Evolutionary conservation across 2,888 invertebrate genomes (phyloP), one percentile per base, ranked within the genome.

Genomic region (Lapara coniferarum): DNA sequence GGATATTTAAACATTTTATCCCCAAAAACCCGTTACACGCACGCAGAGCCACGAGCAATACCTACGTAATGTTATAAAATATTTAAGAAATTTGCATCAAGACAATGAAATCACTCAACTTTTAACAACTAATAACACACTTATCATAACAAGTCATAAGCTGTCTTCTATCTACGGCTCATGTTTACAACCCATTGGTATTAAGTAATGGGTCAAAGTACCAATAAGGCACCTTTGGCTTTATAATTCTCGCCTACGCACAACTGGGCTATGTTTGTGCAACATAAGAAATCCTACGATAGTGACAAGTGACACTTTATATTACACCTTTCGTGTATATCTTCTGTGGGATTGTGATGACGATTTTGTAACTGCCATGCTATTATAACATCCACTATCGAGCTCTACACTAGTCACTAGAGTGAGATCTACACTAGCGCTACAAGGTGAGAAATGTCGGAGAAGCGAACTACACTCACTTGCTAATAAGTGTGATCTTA

Each of bases 131-230:
- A 25, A 13, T 49, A 25, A 59, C 16, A 2, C 19, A 13, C 30
- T 57, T 37, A 37, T 46, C 49, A 49, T 56, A 67, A 46, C 16
- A 12, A 67, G 19, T 16, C 46, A 53, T 10, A 67, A 56, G 4
- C 8, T 14, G 7, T 73, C 57, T 75, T 30, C 75, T 73, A 77
- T 76, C 0, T 68, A 58, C 57, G 68, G 58, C 63, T 72, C 72
- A 71, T 73, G 71, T 71, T 72, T 53, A 53, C 16, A 19, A 75
- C 70, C 72, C 72, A 73, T 74, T 71, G 71, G 71, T 53, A 57
- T 77, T 75, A 70, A 73, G 76, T 71, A 77, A 77, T 73, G 71
- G 76, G 74, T 77, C 76, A 74, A 68, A 76, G 74, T 74, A 73
- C 75, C 71, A 75, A 56, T 71, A 58, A 73, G 67, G 69, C 72